Conservation (phyloP, 2,797 vertebrate genomes). For the Hoplostethus mediterraneus region DNA sequence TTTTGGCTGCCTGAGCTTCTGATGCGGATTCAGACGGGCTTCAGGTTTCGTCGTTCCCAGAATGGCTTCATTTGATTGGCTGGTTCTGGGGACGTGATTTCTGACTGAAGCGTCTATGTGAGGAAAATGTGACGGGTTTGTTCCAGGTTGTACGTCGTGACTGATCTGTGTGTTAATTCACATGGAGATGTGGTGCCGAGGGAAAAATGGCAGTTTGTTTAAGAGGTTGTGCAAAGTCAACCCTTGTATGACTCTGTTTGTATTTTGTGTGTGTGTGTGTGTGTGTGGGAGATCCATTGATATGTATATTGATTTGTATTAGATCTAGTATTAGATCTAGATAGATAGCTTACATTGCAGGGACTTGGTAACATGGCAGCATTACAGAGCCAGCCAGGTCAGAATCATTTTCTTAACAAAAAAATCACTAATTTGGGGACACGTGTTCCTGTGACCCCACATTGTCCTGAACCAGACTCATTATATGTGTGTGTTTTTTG, state of each 20-base stretch:
- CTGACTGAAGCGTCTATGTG: slow-evolving; percentile 63
- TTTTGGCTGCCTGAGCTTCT: slow-evolving; percentile 66
- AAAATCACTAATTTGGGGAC: too few species aligned
- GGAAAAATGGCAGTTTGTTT: slow-evolving; percentile 75
- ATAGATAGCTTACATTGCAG: not conserved
- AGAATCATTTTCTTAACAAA: too few species aligned
- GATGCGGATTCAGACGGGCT: slow-evolving; percentile 9
- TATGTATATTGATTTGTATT: too few species aligned
- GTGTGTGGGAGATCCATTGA: slow-evolving; percentile 7
- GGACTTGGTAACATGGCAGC: not conserved
- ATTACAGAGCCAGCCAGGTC: not conserved
- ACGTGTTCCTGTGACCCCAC: too few species aligned
- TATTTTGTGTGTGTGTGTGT: slow-evolving; percentile 28
- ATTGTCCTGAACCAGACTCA: not conserved
- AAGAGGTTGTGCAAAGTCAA: slow-evolving; percentile 74
- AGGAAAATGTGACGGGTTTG: slow-evolving; percentile 70
- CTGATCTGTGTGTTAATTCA: slow-evolving; percentile 74
- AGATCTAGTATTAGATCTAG: too few species aligned
- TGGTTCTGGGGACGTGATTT: slow-evolving; percentile 42
- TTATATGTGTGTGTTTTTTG: not conserved
- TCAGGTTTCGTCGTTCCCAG: slow-evolving; percentile 51
- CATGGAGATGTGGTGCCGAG: slow-evolving; percentile 64
- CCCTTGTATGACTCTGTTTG: slow-evolving; percentile 22
- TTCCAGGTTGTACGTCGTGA: slow-evolving; percentile 66
- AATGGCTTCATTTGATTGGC: slow-evolving; percentile 44